Base-by-base conservation (phyloP, 2,797 vertebrate genomes). In the Euthynnus affinis region DNA sequence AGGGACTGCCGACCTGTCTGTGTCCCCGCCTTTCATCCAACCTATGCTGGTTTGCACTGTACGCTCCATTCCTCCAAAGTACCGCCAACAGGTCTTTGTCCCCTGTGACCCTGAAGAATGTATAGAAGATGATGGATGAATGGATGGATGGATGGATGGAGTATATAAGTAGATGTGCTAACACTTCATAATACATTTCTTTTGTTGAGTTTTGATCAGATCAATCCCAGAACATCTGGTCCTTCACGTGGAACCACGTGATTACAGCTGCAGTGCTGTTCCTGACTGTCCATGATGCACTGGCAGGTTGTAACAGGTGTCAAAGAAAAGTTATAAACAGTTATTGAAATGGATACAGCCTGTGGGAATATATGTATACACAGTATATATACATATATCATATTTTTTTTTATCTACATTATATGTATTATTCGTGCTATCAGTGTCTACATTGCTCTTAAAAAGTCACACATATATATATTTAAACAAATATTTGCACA, bases 21-120 rank as follows among this genome's bases (percentile, higher is more conserved):
- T 29, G 83, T 76, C 74, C 58, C 88, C 61, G 83, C 76, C 76
- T 78, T 27, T 12, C 20, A 8, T 5, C 15, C 62, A 61, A 20
- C 44, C 57, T 63, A 44, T 59, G 63, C 66, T 60, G 72, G 10
- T 57, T 44, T 4, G 48, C 1, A 49, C 44, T 4, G 44, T 44
- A 17, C 34, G 22, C 40, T 20, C 20, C 55, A n/a, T n/a, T 58
- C 14, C 40, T 20, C 14, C 40, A 32, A 17, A 1, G 46, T 49
- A 49, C 40, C 64, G 29, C 52, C 44, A 25, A 8, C 66, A n/a
- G 40, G 42, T 51, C 1, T 64, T 49, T 20, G 29, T 79, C 25
- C n/a, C 20, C 29, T 10, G 57, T 63, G 55, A 65, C 67, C 59
- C 49, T 42, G 27, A 29, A 29, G 2, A 46, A 46, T 17, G 44